phyloP scores from a whole-genome alignment of 2,888 invertebrate species.

The Apodemia hepburni region DNA sequence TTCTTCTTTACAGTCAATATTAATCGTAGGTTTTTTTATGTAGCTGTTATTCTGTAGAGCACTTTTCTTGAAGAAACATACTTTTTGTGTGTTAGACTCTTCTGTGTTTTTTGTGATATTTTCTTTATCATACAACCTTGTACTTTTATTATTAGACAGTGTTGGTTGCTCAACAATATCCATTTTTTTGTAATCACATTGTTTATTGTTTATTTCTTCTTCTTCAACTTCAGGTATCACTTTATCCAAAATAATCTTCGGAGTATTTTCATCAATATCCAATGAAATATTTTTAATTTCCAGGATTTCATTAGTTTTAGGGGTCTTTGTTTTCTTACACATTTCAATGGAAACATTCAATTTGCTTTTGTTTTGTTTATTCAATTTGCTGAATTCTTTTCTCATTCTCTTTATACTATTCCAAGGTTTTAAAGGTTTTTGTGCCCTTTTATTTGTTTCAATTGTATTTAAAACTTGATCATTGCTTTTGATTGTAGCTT shows the following conservation, averaged over 20 bases:
- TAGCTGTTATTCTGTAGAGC: slow-evolving; percentile 34
- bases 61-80: slow-evolving; percentile 54
- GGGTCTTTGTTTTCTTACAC: slow-evolving; percentile 51
- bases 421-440: slow-evolving; percentile 56
- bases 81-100: slow-evolving; percentile 27
- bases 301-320: slow-evolving; percentile 14
- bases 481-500: slow-evolving; percentile 40
- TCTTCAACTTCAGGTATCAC: slow-evolving; percentile 21
- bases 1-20: slow-evolving; percentile 35
- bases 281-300: slow-evolving; percentile 15
- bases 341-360: slow-evolving; percentile 71
- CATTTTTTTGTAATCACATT: neutral
- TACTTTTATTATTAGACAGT: neutral
- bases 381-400: slow-evolving; percentile 66
- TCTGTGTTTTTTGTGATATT: slow-evolving; percentile 15
- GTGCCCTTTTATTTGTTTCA: slow-evolving; percentile 40
- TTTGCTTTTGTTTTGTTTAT: slow-evolving; percentile 60
- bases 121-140: neutral
- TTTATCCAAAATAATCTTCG: slow-evolving; percentile 28
- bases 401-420: slow-evolving; percentile 68
- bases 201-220: slow-evolving; percentile 16
- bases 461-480: slow-evolving; percentile 37
- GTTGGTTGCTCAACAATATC: neutral
- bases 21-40: slow-evolving; percentile 23
- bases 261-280: slow-evolving; percentile 47